Base-by-base conservation (phyloP, 2,113 vertebrate species). In the Lycocorax pyrrhopterus region DNA sequence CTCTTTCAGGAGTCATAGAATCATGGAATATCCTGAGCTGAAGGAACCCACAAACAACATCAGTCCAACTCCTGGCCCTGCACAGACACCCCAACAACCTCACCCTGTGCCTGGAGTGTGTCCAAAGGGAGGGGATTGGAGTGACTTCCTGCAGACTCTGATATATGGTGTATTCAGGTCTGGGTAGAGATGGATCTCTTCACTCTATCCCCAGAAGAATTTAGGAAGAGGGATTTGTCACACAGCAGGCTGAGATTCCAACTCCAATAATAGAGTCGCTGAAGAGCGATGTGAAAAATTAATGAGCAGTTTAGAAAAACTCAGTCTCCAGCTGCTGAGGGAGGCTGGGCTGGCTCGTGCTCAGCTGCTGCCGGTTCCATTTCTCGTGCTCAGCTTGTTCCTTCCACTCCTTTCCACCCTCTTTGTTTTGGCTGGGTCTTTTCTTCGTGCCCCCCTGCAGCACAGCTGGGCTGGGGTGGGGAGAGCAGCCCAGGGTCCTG, bases 151-250 rank as follows among this genome's bases (percentile, higher is more conserved):
- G 37, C 51, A 67, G 60, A 6, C 44, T 46, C 37, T 82, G 74
- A 52, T n/a, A 4, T 0, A 0, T 6, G 29, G 10, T 10, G 8
- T 26, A 3, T 6, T 32, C 16, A 29, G 43, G 37, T 12, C 29
- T 72, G 56, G 30, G 39, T 26, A 41, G 22, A 21, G 66, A 26
- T 12, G 44, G 43, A 53, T 67, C 14, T 87, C 32, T 11, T 84
- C 47, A 22, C n/a, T n/a, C 4, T 10, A 18, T 51, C 67, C 60
- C 49, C 75, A 64, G 35, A 33, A 68, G 52, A 46, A 81, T 53
- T 66, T 60, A 53, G 49, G 41, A 51, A 25, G 33, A 67, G 9
- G 13, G 20, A 37, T 33, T 59, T 80, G 44, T 68, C 46, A 32
- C 43, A 17, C 47, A 55, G 16, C 39, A 25, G 66, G 39, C 33